These are phyloP conservation scores for Ophion costatus DNA, from an alignment of 2,888 invertebrate genomes.

Conservation along the genomic window DNA sequence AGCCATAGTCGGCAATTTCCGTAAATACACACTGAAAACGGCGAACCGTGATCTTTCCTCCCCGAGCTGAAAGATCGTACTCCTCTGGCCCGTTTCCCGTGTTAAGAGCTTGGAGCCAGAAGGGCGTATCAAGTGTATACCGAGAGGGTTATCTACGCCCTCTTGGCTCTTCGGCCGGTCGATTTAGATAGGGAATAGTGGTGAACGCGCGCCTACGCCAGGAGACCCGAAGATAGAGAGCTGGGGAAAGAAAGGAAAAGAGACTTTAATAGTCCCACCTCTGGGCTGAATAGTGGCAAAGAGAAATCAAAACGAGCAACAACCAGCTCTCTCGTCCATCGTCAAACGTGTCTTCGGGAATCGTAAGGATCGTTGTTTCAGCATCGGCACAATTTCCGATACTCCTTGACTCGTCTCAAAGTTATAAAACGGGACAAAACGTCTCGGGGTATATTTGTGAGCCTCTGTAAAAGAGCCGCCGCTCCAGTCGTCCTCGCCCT, in stretches of 20 bases:
- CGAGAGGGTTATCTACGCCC: neutral
- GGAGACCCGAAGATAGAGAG: neutral
- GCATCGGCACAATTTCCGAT: conserved; percentile 12
- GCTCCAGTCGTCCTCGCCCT: conserved; percentile 15
- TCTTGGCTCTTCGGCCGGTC: neutral
- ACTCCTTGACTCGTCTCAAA: conserved; percentile 1
- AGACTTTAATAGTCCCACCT: conserved; percentile 68
- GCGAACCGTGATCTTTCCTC: conserved; percentile 60
- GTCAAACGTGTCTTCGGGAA: conserved; percentile 38
- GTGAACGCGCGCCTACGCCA: conserved; percentile 41
- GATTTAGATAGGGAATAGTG: conserved; percentile 43
- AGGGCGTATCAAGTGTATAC: neutral
- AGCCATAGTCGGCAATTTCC: conserved; percentile 80
- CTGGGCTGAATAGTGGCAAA: conserved; percentile 52
- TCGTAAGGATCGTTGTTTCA: conserved; percentile 37
- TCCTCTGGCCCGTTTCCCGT: conserved; percentile 17
- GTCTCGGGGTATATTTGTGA: conserved; percentile 30
- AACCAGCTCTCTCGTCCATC: conserved; percentile 34
- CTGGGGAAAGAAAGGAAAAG: conserved; percentile 38
- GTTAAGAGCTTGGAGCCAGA: neutral
- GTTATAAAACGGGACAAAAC: conserved; percentile 46
- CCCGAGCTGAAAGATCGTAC: conserved; percentile 40
- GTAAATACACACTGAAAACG: conserved; percentile 81
- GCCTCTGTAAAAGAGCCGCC: conserved; percentile 62
- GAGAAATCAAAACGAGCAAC: conserved; percentile 62